Base-by-base conservation (phyloP, 1,140 invertebrate genomes). In the Lycorma delicatula region DNA sequence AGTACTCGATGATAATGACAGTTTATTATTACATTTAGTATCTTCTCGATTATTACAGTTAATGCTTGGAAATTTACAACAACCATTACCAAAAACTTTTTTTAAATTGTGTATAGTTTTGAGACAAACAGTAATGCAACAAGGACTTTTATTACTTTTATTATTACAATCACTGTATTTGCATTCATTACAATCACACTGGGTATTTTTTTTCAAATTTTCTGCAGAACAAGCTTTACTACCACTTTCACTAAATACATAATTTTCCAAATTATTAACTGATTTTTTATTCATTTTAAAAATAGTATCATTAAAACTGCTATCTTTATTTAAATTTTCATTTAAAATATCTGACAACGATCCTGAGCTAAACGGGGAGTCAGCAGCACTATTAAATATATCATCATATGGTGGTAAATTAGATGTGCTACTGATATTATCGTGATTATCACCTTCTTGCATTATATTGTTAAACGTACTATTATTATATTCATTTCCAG, bases 41-140 rank as follows among this genome's bases (percentile, higher is more conserved):
- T n/a, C n/a, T n/a, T n/a, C n/a, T n/a, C n/a, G n/a, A n/a, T n/a
- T n/a, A n/a, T n/a, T n/a, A n/a, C n/a, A n/a, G n/a, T n/a, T n/a
- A n/a, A n/a, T n/a, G n/a, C n/a, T n/a, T n/a, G n/a, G n/a, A 1
- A 44, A 22, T 41, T 54, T 54, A 28, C 57, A 62, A 36, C 60
- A 62, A 26, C 60, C 41, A n/a, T 54, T 22, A 47, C 63, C 59
- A 7, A 65, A 31, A 18, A 67, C 60, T 52, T 63, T 66, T 18
- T 60, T 61, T 7, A 68, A 46, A 38, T 68, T 63, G 25, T 65
- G 59, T 27, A 68, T 52, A 1, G 61, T 68, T 58, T 68, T 68
- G 12, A 67, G 54, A 41, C 67, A 68, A 16, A 70, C 66, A 16
- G 67, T 66, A n/a, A 69, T 58, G 54, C 66, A 69, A 48, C 67